Conservation (phyloP, 2,797 vertebrate species). For the Pangasius mekongensis region DNA sequence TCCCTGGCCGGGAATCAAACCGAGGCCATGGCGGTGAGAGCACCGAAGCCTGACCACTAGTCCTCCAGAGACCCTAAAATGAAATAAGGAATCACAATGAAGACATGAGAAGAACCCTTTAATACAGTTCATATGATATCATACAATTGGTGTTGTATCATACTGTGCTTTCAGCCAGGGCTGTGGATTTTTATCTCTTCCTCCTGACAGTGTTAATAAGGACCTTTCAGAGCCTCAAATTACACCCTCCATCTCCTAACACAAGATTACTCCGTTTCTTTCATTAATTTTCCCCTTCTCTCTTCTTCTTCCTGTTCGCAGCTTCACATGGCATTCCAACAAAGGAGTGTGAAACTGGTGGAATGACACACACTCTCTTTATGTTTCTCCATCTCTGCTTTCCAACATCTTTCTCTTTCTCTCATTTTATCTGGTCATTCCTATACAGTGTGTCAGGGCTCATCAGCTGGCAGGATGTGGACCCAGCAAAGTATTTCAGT, state of each 20-base stretch:
- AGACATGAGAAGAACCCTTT: background rate
- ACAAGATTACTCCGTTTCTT: conserved; percentile 3
- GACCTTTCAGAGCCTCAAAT: conserved; percentile 64
- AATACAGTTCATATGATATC: background rate
- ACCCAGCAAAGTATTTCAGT: background rate
- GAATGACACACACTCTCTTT: background rate
- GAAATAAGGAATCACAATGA: background rate
- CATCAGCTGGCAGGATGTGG: background rate
- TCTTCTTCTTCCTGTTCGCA: background rate
- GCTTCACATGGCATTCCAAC: background rate
- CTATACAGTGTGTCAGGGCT: background rate
- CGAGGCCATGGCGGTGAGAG: too few species aligned
- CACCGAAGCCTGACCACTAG: too few species aligned
- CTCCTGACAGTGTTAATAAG: conserved; percentile 64
- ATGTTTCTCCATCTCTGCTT: background rate
- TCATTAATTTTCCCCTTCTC: background rate
- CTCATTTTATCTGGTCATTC: background rate
- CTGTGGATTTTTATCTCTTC: conserved; percentile 25
- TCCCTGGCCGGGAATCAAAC: too few species aligned
- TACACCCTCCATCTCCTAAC: conserved; percentile 60
- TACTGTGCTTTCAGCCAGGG: background rate
- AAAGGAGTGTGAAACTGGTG: background rate
- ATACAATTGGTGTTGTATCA: background rate
- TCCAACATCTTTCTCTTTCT: background rate
- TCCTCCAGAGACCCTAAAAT: too few species aligned